These are phyloP conservation scores for Scelioninae gen. 1 DNA, from an alignment of 2,888 invertebrate genomes.

Conservation along the genomic window DNA sequence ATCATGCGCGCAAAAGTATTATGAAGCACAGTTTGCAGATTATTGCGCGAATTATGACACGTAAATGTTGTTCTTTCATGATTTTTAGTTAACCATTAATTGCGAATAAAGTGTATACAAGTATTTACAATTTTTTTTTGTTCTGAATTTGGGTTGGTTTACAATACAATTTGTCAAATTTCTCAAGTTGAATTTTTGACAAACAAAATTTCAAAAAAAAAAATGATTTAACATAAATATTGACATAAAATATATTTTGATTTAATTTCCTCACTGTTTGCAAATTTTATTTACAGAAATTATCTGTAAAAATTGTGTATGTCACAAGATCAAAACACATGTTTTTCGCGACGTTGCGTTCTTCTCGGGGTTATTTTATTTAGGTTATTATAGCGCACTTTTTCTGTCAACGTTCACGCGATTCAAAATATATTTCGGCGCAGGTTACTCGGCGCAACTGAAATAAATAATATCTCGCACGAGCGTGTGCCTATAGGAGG, in stretches of 20 bases:
- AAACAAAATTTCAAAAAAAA: no score
- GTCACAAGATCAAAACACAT: neutral
- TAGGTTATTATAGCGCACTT: slow-evolving; percentile 29
- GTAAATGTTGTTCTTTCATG: neutral
- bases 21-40: slow-evolving; percentile 4
- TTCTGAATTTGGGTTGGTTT: no score
- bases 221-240: no score
- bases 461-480: slow-evolving; percentile 21
- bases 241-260: no score
- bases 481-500: slow-evolving; percentile 16
- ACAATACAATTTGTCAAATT: no score
- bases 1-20: neutral
- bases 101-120: no score
- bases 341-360: slow-evolving; percentile 1
- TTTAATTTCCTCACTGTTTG: no score
- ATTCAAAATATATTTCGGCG: slow-evolving; percentile 14
- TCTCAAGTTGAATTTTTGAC: no score
- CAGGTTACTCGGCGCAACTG: slow-evolving; percentile 25
- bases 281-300: no score
- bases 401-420: slow-evolving; percentile 26
- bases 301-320: no score
- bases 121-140: no score
- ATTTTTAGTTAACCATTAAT: neutral
- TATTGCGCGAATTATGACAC: neutral
- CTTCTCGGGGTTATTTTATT: slow-evolving; percentile 30